These are phyloP conservation scores for Brachionus koreanus DNA, from an alignment of 1,140 invertebrate genomes.

Conservation along the genomic window DNA sequence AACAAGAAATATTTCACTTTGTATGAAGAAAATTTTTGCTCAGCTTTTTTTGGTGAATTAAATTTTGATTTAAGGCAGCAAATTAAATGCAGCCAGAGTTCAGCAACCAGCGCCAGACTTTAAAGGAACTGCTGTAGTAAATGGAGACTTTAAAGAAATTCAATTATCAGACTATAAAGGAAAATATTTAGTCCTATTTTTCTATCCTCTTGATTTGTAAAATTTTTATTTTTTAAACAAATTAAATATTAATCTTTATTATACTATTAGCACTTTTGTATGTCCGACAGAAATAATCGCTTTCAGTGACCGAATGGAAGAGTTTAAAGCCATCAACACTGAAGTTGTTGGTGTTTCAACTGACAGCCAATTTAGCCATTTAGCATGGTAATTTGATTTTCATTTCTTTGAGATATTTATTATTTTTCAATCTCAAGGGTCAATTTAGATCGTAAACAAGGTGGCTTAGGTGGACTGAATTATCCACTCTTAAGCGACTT, in stretches of 20 bases:
- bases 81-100: constrained; percentile 17
- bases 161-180: constrained; percentile 82
- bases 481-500: constrained; percentile 90
- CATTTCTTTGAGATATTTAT: background rate
- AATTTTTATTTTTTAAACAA: background rate
- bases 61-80: background rate
- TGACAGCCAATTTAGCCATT: constrained; percentile 88
- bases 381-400: constrained; percentile 64
- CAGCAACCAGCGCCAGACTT: constrained; percentile 67
- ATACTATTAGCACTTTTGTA: constrained; percentile 70
- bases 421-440: background rate
- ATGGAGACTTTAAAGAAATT: constrained; percentile 84
- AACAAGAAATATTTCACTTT: constrained; percentile 10
- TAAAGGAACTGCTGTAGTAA: constrained; percentile 79
- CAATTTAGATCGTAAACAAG: constrained; percentile 62
- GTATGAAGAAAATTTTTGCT: background rate
- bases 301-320: constrained; percentile 82
- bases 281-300: constrained; percentile 93
- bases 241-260: background rate
- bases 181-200: constrained; percentile 91
- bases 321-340: constrained; percentile 79
- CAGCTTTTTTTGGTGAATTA: background rate
- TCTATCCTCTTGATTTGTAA: constrained; percentile 86
- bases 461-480: constrained; percentile 80
- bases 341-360: constrained; percentile 86